Evolutionary conservation across 2,113 vertebrate genomes (phyloP), one percentile per base, ranked within the genome.

Genomic region (Canis aureus): DNA sequence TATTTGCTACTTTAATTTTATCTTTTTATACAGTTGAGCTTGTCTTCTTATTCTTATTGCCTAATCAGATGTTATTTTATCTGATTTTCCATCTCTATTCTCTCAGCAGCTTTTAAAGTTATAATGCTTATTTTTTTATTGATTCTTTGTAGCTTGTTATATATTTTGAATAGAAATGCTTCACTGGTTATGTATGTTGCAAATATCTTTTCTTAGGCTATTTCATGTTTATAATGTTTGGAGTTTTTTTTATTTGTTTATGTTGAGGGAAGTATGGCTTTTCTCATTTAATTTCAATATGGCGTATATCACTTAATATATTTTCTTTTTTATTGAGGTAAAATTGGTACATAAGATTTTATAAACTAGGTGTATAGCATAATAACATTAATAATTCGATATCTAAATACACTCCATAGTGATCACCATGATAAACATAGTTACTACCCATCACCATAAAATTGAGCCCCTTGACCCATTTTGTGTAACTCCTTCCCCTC

Each of bases 241-340:
- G 43, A 10, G 17, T 95, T 92, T 76, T 64, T 64, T 87, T 91
- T 87, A 22, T 85, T 27, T 86, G 6, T 73, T 88, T 91, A 71
- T 93, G 55, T 81, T 84, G 51, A 84, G 51, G 76, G 22, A 92
- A 53, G 7, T 19, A n/a, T 76, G 11, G 5, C 38, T 81, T 90
- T 91, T 83, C 4, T 74, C 67, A 87, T 81, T 73, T 96, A 53
- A 86, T 81, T 10, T 89, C n/a, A 94, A 64, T 57, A 66, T 91
- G 38, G 2, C 29, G 1, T 60, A 4, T 90, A n/a, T 74, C 32
- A 88, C 3, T 60, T 78, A 38, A 55, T 62, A 4, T 93, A 83
- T 80, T 93, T 91, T 85, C 57, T 76, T 79, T 55, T 79, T 79
- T 79, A 79, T 79, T 55, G 76, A 20, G 17, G 51, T 53, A 32